Evolutionary conservation across 2,113 vertebrate genomes (phyloP), one percentile per base, ranked within the genome.

Genomic region (Labeo rohita): DNA sequence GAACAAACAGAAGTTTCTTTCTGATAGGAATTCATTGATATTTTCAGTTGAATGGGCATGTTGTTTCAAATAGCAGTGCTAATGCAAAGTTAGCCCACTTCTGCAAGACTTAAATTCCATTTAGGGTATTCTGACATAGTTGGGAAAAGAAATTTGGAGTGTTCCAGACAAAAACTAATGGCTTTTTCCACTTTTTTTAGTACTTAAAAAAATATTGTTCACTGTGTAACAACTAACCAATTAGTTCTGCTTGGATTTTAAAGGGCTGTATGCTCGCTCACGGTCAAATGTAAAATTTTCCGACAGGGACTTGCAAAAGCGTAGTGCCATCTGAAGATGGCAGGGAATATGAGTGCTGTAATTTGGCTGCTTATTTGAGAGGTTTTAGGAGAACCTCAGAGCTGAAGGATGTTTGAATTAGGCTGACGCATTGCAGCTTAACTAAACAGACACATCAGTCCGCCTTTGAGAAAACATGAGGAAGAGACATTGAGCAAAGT

Each of bases 391-490:
- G 61, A 72, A 65, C 70, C 43, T 85, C 45, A 74, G 79, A 84
- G 70, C 52, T 73, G 63, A 83, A 7, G 4, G 70, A 63, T 82
- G 47, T 80, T 84, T 23, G 65, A 84, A 15, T 72, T 61, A 43
- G 80, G 16, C 65, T 73, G 77, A 82, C 85, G 66, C 77, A 85
- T 84, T 83, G 73, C 74, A 72, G 68, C 84, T 70, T 83, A 39
- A 80, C 82, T 61, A 81, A 80, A 74, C 10, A 63, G 47, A 39
- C 84, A 68, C 70, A 82, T 68, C 16, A 68, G 47, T 18, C 6
- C 3, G n/a, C 16, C 23, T 36, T 34, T 74, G 45, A 54, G 45
- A 73, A 59, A 89, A 77, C 65, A 66, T 59, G 43, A 82, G 28
- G 54, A 68, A 70, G 45, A 81, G 59, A 54, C 13, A 8, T 49